Evolutionary conservation across 2,797 vertebrate genomes (phyloP).

Genomic region (Hypotaenidia okinawae): DNA sequence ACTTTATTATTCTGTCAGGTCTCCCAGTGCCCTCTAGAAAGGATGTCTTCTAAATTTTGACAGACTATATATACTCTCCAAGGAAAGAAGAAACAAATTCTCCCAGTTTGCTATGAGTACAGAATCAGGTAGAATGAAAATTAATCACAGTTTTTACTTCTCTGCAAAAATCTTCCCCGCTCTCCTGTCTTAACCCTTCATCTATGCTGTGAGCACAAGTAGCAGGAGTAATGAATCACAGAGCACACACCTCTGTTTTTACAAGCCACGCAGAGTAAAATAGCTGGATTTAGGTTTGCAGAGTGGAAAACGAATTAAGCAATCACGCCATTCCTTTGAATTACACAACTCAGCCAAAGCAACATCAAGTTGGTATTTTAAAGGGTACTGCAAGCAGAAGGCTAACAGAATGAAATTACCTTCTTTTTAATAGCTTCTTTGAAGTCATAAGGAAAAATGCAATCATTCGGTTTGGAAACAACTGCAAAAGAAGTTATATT

Average conservation of each 20-base stretch:
- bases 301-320: background rate
- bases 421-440: conserved; percentile 87
- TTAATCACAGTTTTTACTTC: background rate
- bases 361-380: background rate
- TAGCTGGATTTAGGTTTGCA: background rate
- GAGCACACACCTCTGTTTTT: background rate
- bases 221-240: background rate
- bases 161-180: background rate
- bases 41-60: background rate
- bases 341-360: background rate
- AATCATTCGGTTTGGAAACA: conserved; percentile 91
- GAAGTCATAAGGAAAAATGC: conserved; percentile 95
- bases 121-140: background rate
- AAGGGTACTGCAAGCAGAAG: background rate
- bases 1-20: background rate
- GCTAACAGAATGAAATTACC: conserved; percentile 76
- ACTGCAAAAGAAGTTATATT: conserved; percentile 77
- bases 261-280: background rate
- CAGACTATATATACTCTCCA: background rate
- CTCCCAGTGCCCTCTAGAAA: background rate
- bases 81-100: background rate
- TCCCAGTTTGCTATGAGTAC: background rate
- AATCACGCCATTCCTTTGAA: background rate
- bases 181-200: background rate
- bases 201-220: background rate